A percentile compares a stretch with the other conserved stretches of the same genome.
These are phyloP conservation scores for Patella vulgata DNA, from an alignment of 1,140 invertebrate genomes.

Conservation along the genomic window DNA sequence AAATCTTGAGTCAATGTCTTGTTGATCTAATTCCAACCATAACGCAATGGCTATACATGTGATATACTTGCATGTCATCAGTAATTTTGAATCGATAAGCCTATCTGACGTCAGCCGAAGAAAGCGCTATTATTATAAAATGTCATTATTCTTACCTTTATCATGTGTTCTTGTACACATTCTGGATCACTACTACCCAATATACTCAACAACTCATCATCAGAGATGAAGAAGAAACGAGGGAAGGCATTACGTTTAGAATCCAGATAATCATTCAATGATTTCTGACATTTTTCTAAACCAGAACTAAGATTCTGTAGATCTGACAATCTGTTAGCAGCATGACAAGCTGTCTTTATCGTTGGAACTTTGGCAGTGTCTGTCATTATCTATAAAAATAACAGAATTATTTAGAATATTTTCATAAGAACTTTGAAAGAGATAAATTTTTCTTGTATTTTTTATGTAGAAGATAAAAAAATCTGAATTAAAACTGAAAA, in stretches of 20 bases:
- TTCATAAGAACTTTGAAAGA: neutral
- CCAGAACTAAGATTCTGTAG: conserved; percentile 78
- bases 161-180: conserved; percentile 89
- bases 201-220: conserved; percentile 89
- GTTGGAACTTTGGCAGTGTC: conserved; percentile 81
- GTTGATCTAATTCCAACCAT: too few relatives aligned
- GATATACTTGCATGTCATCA: too few relatives aligned
- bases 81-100: too few relatives aligned
- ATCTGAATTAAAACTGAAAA: too few relatives aligned
- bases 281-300: conserved; percentile 90
- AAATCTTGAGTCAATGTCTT: too few relatives aligned
- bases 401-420: neutral
- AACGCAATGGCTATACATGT: too few relatives aligned
- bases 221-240: conserved; percentile 92
- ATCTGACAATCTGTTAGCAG: conserved; percentile 78
- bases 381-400: conserved; percentile 76
- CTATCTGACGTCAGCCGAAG: too few relatives aligned
- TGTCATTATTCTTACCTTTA: conserved; percentile 74
- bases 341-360: conserved; percentile 80
- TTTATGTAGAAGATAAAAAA: too few relatives aligned
- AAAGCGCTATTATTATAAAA: neutral
- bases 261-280: conserved; percentile 88
- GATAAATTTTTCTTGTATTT: too few relatives aligned
- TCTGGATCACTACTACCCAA: conserved; percentile 83
- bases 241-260: conserved; percentile 87